phyloP scores from a whole-genome alignment of 2,797 vertebrate species.

The Staurois parvus region DNA sequence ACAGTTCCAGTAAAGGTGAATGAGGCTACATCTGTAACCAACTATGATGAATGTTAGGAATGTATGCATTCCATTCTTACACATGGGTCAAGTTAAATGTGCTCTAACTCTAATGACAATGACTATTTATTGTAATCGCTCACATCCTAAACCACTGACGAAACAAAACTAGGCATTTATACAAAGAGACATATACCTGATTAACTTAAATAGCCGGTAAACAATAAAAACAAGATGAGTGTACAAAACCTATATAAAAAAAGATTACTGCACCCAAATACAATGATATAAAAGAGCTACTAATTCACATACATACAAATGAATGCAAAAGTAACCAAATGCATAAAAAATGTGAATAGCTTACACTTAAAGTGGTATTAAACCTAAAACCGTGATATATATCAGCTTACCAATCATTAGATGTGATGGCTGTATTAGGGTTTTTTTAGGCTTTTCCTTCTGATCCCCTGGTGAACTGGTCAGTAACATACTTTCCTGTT shows the following conservation, averaged over 20 bases:
- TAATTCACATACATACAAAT: too few relatives aligned
- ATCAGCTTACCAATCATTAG: too few relatives aligned
- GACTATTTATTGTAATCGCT: conserved; percentile 13
- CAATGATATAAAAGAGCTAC: too few relatives aligned
- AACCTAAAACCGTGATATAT: too few relatives aligned
- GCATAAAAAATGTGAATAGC: too few relatives aligned
- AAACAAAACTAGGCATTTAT: conserved; percentile 3
- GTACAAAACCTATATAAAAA: background rate
- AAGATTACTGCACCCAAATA: background rate
- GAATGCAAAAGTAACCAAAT: too few relatives aligned
- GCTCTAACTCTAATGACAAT: conserved; percentile 54
- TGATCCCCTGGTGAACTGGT: too few relatives aligned
- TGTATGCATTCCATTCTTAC: conserved; percentile 36
- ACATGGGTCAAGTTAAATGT: conserved; percentile 43
- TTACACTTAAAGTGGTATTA: too few relatives aligned
- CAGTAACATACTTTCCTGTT: too few relatives aligned
- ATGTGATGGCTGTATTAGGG: too few relatives aligned
- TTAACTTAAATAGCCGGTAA: too few relatives aligned
- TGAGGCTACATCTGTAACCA: conserved; percentile 60
- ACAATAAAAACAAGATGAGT: background rate
- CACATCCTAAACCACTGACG: conserved; percentile 5
- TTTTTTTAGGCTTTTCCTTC: too few relatives aligned
- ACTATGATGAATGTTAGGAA: conserved; percentile 47
- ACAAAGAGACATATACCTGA: background rate
- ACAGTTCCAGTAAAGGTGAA: conserved; percentile 54